Conservation (phyloP, 2,113 vertebrate species). For the Anthoscopus minutus region DNA sequence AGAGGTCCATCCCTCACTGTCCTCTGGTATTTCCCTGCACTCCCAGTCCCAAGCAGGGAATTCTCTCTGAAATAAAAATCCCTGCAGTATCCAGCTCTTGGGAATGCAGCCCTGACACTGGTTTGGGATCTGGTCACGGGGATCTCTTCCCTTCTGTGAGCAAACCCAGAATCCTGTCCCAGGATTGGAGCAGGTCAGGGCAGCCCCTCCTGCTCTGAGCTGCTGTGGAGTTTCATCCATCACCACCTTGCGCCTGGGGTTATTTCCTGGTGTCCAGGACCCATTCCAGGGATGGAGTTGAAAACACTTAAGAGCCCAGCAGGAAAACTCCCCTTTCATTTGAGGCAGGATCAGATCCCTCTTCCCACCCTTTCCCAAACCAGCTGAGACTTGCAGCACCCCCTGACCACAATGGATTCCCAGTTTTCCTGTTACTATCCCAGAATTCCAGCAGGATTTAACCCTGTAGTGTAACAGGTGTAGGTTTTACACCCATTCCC, state of each 20-base stretch:
- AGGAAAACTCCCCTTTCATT: not conserved
- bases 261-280: not conserved
- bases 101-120: not conserved
- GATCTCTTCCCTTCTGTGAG: not conserved
- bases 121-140: not conserved
- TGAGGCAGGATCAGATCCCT: not conserved
- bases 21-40: not conserved
- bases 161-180: not conserved
- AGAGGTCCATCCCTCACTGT: not conserved
- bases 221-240: rapidly evolving
- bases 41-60: not conserved
- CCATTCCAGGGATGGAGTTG: not conserved
- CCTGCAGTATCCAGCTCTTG: not conserved
- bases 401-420: rapidly evolving
- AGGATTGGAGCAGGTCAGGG: not conserved
- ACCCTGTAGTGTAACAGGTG: not conserved
- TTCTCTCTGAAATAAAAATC: not conserved
- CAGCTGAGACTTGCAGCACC: not conserved
- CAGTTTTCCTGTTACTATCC: rapidly evolving
- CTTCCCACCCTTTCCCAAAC: not conserved
- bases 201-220: not conserved
- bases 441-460: not conserved
- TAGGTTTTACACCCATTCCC: not conserved
- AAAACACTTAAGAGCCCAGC: not conserved
- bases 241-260: rapidly evolving